These are phyloP conservation scores for Tadarida brasiliensis DNA, from an alignment of 2,797 vertebrate species.

Conservation along the genomic window DNA sequence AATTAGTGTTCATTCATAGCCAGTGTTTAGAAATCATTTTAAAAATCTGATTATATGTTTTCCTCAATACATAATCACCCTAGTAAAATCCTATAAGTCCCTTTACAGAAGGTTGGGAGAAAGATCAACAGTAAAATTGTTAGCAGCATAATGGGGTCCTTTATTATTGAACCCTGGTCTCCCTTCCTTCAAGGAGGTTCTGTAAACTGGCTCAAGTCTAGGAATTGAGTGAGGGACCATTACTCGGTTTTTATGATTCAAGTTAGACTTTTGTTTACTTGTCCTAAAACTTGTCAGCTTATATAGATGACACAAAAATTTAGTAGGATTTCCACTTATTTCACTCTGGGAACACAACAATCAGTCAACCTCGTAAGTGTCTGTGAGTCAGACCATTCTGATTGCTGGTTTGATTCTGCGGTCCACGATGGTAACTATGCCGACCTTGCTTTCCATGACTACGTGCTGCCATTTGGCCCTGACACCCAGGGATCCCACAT, in stretches of 20 bases:
- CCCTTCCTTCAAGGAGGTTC: neutral
- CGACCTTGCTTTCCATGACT: neutral
- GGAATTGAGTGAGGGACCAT: neutral
- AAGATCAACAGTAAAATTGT: too few relatives aligned
- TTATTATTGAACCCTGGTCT: neutral
- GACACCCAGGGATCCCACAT: neutral
- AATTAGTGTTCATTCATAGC: neutral
- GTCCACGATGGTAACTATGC: neutral
- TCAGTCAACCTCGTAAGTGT: neutral
- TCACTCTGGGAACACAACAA: neutral
- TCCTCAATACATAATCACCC: neutral
- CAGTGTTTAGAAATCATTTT: neutral
- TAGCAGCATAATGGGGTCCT: neutral
- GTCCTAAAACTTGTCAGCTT: neutral
- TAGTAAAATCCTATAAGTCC: neutral
- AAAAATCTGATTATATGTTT: neutral
- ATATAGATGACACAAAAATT: neutral
- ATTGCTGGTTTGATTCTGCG: neutral
- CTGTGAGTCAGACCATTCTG: neutral
- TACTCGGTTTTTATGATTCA: neutral
- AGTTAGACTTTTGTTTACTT: neutral
- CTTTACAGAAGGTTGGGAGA: neutral
- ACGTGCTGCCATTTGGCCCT: neutral
- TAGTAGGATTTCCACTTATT: neutral
- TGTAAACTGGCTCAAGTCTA: neutral